phyloP scores from a whole-genome alignment of 2,113 vertebrate species.

The Perca flavescens region DNA sequence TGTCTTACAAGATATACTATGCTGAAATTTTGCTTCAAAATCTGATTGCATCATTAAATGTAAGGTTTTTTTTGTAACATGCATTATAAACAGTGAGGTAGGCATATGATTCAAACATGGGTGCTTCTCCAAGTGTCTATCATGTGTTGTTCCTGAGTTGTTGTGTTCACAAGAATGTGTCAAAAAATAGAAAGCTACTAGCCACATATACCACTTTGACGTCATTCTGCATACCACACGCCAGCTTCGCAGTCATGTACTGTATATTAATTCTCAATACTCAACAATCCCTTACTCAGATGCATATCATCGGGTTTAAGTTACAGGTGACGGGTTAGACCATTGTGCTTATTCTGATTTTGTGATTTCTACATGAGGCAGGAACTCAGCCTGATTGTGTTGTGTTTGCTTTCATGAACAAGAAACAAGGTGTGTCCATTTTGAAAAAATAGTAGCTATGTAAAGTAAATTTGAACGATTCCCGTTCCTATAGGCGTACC shows the following conservation, averaged over 20 bases:
- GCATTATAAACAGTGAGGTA: no score
- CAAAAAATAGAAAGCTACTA: not conserved
- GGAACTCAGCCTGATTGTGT: not conserved
- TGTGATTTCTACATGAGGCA: conserved; percentile 6
- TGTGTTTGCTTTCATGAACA: not conserved
- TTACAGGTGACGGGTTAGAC: not conserved
- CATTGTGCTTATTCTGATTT: not conserved
- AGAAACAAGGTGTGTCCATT: not conserved
- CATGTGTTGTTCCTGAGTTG: conserved; percentile 10
- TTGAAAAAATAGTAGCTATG: not conserved
- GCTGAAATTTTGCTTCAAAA: no score
- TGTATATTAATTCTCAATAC: not conserved
- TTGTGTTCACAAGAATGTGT: not conserved
- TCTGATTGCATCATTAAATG: no score
- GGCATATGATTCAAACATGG: no score
- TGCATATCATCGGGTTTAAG: not conserved
- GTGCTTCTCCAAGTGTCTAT: conserved; percentile 6
- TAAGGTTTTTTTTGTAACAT: no score
- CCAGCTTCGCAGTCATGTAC: not conserved
- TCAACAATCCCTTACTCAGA: not conserved
- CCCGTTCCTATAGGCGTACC: conserved; percentile 85
- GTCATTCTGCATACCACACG: conserved; percentile 13
- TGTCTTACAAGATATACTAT: no score
- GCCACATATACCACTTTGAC: not conserved
- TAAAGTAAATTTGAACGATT: not conserved